phyloP scores from a whole-genome alignment of 2,888 invertebrate species.

The Strigamia maritima region DNA sequence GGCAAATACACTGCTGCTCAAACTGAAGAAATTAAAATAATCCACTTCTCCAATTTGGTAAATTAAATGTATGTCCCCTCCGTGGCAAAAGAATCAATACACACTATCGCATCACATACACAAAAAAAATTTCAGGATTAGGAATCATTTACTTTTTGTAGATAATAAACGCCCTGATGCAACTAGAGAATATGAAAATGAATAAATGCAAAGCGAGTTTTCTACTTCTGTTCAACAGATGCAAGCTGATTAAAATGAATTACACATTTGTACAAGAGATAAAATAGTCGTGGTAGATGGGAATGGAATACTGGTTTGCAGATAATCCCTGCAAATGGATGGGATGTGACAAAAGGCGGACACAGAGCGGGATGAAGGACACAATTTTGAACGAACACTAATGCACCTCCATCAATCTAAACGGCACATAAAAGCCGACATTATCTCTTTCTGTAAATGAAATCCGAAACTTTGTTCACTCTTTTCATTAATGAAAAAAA shows the following conservation, averaged over 20 bases:
- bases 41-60: not conserved
- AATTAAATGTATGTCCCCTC: not conserved
- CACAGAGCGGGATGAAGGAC: constrained; percentile 23
- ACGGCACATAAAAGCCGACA: constrained; percentile 31
- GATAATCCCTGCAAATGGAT: constrained; percentile 25
- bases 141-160: not conserved
- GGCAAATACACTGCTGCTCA: not conserved
- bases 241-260: constrained; percentile 26
- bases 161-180: not conserved
- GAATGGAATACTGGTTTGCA: constrained; percentile 28
- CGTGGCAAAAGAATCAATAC: not conserved
- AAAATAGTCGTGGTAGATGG: constrained; percentile 20
- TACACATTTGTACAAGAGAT: constrained; percentile 30
- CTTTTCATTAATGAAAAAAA: not conserved
- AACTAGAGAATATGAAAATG: constrained; percentile 17
- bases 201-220: constrained; percentile 13
- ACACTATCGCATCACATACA: not conserved
- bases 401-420: constrained; percentile 30
- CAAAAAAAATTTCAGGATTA: not conserved
- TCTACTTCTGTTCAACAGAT: constrained; percentile 20
- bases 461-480: constrained; percentile 5
- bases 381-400: constrained; percentile 30
- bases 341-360: constrained; percentile 33
- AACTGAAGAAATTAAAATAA: constrained; percentile 6
- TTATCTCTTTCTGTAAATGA: not conserved